Evolutionary conservation across 2,797 vertebrate species (phyloP).

Genomic region (Hyperoplus lanceolatus): DNA sequence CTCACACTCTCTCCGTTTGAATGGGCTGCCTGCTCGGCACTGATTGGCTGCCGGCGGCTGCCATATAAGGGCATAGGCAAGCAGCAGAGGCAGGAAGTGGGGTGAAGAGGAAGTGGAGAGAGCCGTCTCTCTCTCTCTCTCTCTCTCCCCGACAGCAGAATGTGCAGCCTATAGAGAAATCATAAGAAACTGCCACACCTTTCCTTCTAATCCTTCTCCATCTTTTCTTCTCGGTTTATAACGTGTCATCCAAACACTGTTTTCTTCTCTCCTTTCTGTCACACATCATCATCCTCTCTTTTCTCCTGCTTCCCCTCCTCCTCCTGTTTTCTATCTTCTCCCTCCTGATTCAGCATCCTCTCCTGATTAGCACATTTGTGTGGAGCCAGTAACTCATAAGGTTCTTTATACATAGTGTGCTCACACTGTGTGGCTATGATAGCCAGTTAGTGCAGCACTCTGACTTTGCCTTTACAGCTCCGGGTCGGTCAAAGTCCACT

Average conservation of each 20-base stretch:
- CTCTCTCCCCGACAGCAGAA: conserved; percentile 46
- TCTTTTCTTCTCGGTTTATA: conserved; percentile 10
- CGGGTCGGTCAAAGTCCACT: conserved; percentile 66
- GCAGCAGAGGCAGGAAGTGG: conserved; percentile 80
- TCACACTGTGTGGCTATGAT: conserved; percentile 42
- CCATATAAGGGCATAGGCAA: conserved; percentile 83
- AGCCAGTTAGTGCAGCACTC: conserved; percentile 61
- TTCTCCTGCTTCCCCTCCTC: neutral
- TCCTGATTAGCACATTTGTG: conserved; percentile 10
- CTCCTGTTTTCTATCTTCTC: neutral
- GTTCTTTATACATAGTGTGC: conserved; percentile 18
- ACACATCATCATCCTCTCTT: neutral
- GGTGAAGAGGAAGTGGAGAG: conserved; percentile 77
- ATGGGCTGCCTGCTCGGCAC: conserved; percentile 67
- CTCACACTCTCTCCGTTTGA: conserved; percentile 72
- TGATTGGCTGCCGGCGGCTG: conserved; percentile 76
- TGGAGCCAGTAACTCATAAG: conserved; percentile 14
- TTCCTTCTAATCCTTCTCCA: conserved; percentile 22
- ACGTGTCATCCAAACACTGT: neutral
- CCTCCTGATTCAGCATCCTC: neutral
- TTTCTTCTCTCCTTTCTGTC: neutral
- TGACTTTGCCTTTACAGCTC: conserved; percentile 50
- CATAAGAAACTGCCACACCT: conserved; percentile 70
- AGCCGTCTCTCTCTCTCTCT: conserved; percentile 62
- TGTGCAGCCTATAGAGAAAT: conserved; percentile 62